Evolutionary conservation across 2,797 vertebrate species (phyloP).

Genomic region (Thripadectes ignobilis): DNA sequence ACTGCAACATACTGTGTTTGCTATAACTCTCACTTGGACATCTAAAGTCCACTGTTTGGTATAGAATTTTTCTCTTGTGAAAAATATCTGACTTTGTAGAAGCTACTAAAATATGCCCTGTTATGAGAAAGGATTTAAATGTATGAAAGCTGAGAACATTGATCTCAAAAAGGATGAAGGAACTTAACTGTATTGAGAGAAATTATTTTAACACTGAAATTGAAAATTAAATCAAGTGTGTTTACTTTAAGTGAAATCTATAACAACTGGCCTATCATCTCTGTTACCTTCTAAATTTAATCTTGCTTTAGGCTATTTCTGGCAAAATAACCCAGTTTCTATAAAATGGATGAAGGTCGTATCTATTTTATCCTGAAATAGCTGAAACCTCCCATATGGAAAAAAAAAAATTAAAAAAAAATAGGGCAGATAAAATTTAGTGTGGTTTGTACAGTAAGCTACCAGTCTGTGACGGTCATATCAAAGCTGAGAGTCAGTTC

Average conservation of each 20-base stretch:
- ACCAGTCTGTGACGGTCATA: not conserved
- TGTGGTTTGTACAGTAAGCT: not conserved
- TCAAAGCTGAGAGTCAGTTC: not conserved
- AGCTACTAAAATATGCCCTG: not conserved
- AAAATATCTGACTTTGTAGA: not conserved
- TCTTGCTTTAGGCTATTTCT: not conserved
- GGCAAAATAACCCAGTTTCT: not conserved
- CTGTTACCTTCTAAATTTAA: not conserved
- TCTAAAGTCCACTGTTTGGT: not conserved
- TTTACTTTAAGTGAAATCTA: not conserved
- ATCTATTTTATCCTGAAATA: not conserved
- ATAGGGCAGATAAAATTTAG: not conserved
- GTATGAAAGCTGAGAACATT: not conserved
- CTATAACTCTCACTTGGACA: not conserved
- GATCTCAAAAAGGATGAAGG: not conserved
- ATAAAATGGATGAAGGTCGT: not conserved
- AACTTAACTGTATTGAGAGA: not conserved
- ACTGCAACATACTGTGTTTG: not conserved
- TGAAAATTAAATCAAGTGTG: not conserved
- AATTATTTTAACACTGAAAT: not conserved
- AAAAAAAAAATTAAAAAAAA: not conserved
- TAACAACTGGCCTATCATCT: not conserved
- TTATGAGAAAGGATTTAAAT: not conserved
- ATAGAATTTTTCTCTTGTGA: not conserved
- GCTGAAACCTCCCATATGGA: not conserved